Base-by-base conservation (phyloP, 1,140 invertebrate species). In the Eriosoma lanigerum region DNA sequence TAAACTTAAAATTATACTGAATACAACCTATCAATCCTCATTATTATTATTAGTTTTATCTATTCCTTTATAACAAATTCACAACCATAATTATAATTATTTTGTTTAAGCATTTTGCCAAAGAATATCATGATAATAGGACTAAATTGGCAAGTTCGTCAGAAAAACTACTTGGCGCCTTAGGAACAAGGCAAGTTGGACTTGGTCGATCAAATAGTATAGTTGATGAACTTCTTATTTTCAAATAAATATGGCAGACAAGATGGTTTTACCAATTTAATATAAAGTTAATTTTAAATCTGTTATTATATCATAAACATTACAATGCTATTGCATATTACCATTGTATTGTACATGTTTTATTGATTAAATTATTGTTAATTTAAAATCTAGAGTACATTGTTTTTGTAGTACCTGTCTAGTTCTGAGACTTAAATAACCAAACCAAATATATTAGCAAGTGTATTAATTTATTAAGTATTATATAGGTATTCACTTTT, bases 121-220 rank as follows among this genome's bases (percentile, higher is more conserved):
- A 81, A 10, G 81, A 81, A 3, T 81, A 81, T 78, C 81, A 81
- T 68, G 56, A 60, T 56, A 76, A 62, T n/a, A 46, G 60, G 46
- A 76, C 58, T n/a, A 54, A 58, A 26, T 46, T 62, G 21, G 46
- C 81, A 38, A 81, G 72, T 26, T 76, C 72, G 0, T 81, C 81
- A 0, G 60, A 68, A 76, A 75, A 81, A 76, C 24, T 81, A 9
- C n/a, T 75, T 1, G 32, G 56, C 6, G 81, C 52, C 3, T 66
- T 81, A 26, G 81, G 81, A 54, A 60, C 70, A n/a, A 62, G 81
- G 38, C 75, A 78, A 44, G 60, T 60, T 46, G 75, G 75, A 78
- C 58, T 81, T 19, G 58, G 58, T 46, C 72, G 81, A 46, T 81
- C 81, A 24, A 81, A 81, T 68, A 81, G 81, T 54, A 62, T 81